phyloP scores from a whole-genome alignment of 2,113 vertebrate genomes.

The Neogobius melanostomus region DNA sequence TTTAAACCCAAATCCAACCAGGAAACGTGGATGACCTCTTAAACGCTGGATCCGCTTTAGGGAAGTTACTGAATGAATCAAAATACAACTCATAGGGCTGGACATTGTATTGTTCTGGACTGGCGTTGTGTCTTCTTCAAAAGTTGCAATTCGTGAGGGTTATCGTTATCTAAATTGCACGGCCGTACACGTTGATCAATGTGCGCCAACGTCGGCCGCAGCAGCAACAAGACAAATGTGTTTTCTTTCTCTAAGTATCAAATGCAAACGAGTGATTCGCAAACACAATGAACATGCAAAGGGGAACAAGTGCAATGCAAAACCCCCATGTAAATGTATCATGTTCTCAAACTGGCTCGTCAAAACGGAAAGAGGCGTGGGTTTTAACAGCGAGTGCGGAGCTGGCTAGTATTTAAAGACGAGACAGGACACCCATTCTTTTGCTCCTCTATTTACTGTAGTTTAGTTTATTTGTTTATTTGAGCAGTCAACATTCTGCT shows the following conservation, averaged over 20 bases:
- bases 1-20: conserved; percentile 67
- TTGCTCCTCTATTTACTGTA: too few species aligned
- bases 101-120: conserved; percentile 21
- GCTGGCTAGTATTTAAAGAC: too few species aligned
- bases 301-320: neutral
- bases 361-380: too few species aligned
- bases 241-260: neutral
- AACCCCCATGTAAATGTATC: neutral
- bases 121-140: conserved; percentile 2
- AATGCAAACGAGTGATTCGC: neutral
- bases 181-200: too few species aligned
- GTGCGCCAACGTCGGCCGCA: too few species aligned
- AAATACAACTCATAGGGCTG: conserved; percentile 23
- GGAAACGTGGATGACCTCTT: conserved; percentile 70
- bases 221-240: too few species aligned
- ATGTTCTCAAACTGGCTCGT: neutral
- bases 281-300: neutral
- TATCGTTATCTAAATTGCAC: too few species aligned
- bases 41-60: conserved; percentile 22
- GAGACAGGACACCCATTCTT: too few species aligned
- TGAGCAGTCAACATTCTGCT: too few species aligned
- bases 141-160: too few species aligned
- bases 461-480: too few species aligned
- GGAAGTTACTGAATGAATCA: conserved; percentile 55
- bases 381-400: too few species aligned